phyloP scores from a whole-genome alignment of 2,113 vertebrate genomes.

The Menidia beryllina region DNA sequence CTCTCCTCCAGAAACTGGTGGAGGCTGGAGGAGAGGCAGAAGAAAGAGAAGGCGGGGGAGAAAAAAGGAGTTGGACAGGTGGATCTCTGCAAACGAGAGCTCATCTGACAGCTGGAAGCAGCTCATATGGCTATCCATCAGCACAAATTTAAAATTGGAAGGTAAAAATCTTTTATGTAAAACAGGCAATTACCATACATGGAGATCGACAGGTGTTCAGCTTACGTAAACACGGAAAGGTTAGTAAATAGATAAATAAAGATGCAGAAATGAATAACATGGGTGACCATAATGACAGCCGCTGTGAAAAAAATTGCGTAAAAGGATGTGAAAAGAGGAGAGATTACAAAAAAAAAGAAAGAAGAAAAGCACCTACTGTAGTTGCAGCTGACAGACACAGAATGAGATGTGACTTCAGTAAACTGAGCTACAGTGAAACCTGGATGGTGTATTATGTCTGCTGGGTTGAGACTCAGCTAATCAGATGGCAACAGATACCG shows the following conservation, averaged over 20 bases:
- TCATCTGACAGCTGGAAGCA: slow-evolving; percentile 60
- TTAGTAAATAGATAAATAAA: slow-evolving; percentile 19
- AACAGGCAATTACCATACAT: slow-evolving; percentile 24
- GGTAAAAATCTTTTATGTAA: slow-evolving; percentile 52
- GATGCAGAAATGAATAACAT: slow-evolving; percentile 3
- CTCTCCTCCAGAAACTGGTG: slow-evolving; percentile 21
- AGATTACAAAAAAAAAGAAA: slow-evolving; percentile 16
- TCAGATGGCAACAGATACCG: slow-evolving; percentile 63
- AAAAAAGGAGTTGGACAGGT: slow-evolving; percentile 58
- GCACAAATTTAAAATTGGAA: slow-evolving; percentile 41
- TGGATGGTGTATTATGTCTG: slow-evolving; percentile 64
- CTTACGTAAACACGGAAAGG: slow-evolving; percentile 12
- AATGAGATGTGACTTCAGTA: slow-evolving; percentile 68
- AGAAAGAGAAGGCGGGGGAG: slow-evolving; percentile 37
- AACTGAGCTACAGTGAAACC: slow-evolving; percentile 65
- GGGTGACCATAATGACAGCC: slow-evolving; percentile 16
- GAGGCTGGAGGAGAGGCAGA: slow-evolving; percentile 22
- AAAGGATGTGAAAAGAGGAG: slow-evolving; percentile 36
- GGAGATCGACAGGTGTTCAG: slow-evolving; percentile 29
- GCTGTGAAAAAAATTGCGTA: background rate
- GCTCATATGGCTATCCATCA: slow-evolving; percentile 55
- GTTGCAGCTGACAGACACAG: slow-evolving; percentile 56
- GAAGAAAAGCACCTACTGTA: slow-evolving; percentile 42
- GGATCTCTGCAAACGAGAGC: slow-evolving; percentile 58
- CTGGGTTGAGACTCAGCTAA: slow-evolving; percentile 44